Evolutionary conservation across 2,888 invertebrate species (phyloP).

Genomic region (Drosophila prostipennis): DNA sequence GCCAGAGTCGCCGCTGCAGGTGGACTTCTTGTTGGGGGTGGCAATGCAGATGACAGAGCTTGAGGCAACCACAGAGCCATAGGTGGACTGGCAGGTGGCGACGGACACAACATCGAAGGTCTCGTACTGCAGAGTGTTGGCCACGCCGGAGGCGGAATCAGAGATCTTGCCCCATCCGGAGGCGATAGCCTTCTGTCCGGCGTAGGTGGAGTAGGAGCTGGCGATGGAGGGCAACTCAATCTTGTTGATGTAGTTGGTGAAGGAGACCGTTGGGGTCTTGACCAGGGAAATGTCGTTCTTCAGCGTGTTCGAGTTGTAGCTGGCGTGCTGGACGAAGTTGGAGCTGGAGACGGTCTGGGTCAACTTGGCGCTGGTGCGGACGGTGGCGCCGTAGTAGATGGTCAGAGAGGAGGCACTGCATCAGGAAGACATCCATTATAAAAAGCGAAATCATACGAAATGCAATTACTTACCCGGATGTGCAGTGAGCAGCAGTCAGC

Average conservation of each 20-base stretch:
- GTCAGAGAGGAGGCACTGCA: conserved; percentile 65
- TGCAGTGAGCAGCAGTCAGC: conserved; percentile 80
- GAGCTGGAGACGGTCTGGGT: conserved; percentile 59
- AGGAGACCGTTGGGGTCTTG: conserved; percentile 51
- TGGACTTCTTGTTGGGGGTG: conserved; percentile 63
- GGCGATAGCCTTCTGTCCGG: conserved; percentile 76
- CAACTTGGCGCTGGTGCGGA: conserved; percentile 66
- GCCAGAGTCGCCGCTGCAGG: conserved; percentile 81
- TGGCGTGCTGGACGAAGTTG: conserved; percentile 82
- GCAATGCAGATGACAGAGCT: conserved; percentile 66
- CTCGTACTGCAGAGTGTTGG: conserved; percentile 78
- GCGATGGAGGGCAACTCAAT: conserved; percentile 57
- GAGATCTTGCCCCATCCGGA: conserved; percentile 84
- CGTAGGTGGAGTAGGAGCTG: conserved; percentile 73
- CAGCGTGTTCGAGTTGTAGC: conserved; percentile 64
- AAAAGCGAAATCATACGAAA: not conserved
- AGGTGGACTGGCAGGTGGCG: conserved; percentile 66
- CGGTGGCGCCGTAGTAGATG: conserved; percentile 69
- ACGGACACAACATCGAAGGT: conserved; percentile 75
- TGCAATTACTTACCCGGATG: conserved; percentile 61
- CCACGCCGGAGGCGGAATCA: conserved; percentile 58
- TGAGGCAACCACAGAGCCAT: conserved; percentile 44
- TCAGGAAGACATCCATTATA: not conserved
- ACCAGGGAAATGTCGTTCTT: conserved; percentile 79
- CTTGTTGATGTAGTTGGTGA: conserved; percentile 42